Evolutionary conservation across 2,797 vertebrate species (phyloP).

Genomic region (Phataginus tricuspis): DNA sequence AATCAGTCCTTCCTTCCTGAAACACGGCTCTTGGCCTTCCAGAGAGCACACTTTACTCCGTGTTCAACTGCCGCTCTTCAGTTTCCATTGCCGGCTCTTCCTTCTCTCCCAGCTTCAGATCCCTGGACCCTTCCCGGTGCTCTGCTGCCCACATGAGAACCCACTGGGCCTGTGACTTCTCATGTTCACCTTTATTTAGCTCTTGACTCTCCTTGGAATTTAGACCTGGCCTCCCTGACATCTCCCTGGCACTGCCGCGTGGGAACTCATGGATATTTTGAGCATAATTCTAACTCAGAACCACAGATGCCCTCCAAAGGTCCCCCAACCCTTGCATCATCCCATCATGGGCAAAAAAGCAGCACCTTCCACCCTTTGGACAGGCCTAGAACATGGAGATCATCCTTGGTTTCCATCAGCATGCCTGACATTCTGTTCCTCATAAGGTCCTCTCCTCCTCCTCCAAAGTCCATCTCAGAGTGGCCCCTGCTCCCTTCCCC

Average conservation of each 20-base stretch:
- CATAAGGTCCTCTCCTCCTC: background rate
- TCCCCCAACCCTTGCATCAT: background rate
- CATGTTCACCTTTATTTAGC: background rate
- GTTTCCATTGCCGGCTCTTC: background rate
- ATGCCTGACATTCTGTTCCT: background rate
- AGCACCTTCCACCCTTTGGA: background rate
- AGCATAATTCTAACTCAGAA: background rate
- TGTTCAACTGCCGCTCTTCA: background rate
- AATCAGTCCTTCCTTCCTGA: background rate
- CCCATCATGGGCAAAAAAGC: background rate
- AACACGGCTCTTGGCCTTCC: background rate
- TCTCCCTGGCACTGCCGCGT: background rate
- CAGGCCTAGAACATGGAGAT: background rate
- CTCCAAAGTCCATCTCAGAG: background rate
- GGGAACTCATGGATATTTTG: background rate
- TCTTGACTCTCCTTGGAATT: background rate
- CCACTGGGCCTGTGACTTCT: background rate
- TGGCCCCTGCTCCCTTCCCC: background rate
- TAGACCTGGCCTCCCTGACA: background rate
- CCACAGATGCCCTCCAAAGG: background rate
- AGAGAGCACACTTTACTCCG: background rate
- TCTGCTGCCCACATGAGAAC: background rate
- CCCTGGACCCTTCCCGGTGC: background rate
- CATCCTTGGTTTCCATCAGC: background rate
- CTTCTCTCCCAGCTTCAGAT: background rate